Evolutionary conservation across 1,140 invertebrate genomes (phyloP), one percentile per base, ranked within the genome.

Genomic region (Hycleus phaleratus): DNA sequence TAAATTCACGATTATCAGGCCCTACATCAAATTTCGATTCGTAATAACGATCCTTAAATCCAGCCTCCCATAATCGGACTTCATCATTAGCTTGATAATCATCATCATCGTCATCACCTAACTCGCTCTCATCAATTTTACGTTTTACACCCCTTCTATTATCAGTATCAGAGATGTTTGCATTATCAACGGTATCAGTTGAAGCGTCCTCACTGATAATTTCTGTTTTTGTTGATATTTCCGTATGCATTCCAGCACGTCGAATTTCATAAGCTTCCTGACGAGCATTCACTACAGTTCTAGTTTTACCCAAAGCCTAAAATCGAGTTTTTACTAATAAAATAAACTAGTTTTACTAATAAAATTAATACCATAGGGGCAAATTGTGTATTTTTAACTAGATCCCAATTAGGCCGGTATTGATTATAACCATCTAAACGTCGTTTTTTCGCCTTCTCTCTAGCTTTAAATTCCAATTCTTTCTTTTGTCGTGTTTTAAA

Each of bases 41-140:
- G 73, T 99, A 99, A 78, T 99, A 99, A 25, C 91, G 80, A 72
- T 97, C 92, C 76, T 98, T 99, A 77, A 96, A 99, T 1, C 97
- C 97, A 69, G 93, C 90, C 78, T 98, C 95, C 90, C 93, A 97
- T 4, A 99, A 78, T 50, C 94, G 81, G 18, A 99, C 95, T 77
- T 97, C 92, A 77, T 99, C 96, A 62, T 90, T 84, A 8, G 84
- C 81, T 70, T 93, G 87, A 52, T 87, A 83, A 56, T 95, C 88
- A 44, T 88, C 85, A 2, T 82, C 78, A 4, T 79, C 76, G 54
- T 94, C 86, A 42, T 87, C 83, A 18, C 84, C 81, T 1, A 81
- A 78, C 3, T 79, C 75, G 3, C 69, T 64, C 18, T 74, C 66
- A 1, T 77, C 74, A 6, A 53, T 61, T 50, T 74, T 77, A 26